Conservation (phyloP, 1,140 invertebrate genomes). For the Leptinotarsa lineolata region DNA sequence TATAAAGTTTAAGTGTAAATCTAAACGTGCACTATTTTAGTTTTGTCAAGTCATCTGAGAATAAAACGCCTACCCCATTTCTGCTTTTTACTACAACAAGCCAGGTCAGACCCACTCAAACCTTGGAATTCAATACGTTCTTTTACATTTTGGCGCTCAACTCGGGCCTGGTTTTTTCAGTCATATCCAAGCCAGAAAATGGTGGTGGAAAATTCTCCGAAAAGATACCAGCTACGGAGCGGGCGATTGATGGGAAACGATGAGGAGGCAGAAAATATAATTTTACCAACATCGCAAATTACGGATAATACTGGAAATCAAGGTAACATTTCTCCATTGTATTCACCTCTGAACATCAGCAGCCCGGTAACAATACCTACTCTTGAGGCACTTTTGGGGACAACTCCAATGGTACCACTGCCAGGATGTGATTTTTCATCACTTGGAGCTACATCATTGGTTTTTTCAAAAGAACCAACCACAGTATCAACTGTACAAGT, state of each 20-base stretch:
- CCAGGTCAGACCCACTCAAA: background rate
- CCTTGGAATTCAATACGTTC: background rate
- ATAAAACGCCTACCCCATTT: too few relatives aligned
- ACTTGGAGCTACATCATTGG: background rate
- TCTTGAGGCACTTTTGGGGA: too few relatives aligned
- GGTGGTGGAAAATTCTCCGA: background rate
- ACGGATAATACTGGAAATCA: slow-evolving; percentile 1
- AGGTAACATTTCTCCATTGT: background rate
- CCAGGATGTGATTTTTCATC: background rate
- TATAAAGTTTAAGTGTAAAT: too few relatives aligned
- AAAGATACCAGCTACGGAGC: background rate
- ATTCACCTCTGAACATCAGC: background rate
- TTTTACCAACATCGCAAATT: background rate
- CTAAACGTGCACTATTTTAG: too few relatives aligned
- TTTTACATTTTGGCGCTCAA: background rate
- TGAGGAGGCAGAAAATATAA: background rate
- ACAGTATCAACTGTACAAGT: background rate
- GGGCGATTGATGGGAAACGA: background rate
- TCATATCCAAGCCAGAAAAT: background rate
- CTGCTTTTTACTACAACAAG: too few relatives aligned
- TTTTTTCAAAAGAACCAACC: background rate
- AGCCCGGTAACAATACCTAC: background rate
- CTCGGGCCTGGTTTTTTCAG: background rate
- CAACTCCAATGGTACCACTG: too few relatives aligned
- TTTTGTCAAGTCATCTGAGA: too few relatives aligned